Conservation (phyloP, 2,113 vertebrate species). For the Mormyrus lacerda region DNA sequence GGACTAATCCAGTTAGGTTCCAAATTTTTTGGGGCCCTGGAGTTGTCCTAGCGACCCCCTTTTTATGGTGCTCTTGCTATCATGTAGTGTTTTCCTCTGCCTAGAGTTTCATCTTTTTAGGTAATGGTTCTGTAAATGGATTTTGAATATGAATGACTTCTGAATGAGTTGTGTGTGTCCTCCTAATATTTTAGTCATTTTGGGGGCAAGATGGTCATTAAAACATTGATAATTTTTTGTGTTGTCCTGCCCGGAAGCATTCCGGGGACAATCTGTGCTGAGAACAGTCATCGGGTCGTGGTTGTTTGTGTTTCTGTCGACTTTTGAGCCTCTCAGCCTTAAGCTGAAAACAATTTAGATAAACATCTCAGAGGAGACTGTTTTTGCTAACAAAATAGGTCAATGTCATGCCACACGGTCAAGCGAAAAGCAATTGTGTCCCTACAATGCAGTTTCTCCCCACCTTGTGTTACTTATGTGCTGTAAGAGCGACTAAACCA, state of each 20-base stretch:
- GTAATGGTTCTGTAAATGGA: neutral
- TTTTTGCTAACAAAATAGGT: neutral
- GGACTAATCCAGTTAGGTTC: neutral
- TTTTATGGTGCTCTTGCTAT: neutral
- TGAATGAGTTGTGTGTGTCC: neutral
- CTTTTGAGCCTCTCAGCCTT: neutral
- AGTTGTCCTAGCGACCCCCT: neutral
- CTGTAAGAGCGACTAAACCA: neutral
- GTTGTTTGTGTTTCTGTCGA: neutral
- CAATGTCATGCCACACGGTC: neutral
- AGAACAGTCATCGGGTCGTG: neutral
- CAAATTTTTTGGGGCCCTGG: neutral
- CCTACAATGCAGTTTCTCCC: neutral
- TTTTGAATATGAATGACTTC: neutral
- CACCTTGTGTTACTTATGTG: neutral
- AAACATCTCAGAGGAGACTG: neutral
- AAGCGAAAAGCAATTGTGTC: neutral
- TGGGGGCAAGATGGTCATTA: neutral
- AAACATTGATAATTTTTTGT: neutral
- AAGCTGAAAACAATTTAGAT: conserved; percentile 3
- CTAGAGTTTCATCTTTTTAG: neutral
- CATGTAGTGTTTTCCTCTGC: neutral
- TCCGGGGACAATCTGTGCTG: neutral
- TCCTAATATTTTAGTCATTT: neutral
- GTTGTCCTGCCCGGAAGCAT: neutral